phyloP scores from a whole-genome alignment of 2,797 vertebrate species.

The Pogonophryne albipinna region DNA sequence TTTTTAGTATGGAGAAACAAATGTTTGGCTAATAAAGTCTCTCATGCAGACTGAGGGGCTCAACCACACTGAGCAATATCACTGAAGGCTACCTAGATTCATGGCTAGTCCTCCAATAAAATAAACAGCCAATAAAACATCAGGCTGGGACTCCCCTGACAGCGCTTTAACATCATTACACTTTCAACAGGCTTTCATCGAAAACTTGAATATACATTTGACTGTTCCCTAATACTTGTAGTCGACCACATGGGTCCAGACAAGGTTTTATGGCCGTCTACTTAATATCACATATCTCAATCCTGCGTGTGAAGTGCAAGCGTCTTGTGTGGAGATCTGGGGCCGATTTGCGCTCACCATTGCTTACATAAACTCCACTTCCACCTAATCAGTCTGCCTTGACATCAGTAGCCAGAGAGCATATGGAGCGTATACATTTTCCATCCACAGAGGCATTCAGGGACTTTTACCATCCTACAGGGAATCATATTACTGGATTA shows the following conservation, averaged over 20 bases:
- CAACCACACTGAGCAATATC: conserved; percentile 77
- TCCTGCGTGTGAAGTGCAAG: conserved; percentile 56
- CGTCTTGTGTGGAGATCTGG: conserved; percentile 78
- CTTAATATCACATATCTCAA: conserved; percentile 81
- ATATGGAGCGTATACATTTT: conserved; percentile 72
- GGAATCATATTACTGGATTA: conserved; percentile 53
- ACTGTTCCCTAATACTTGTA: conserved; percentile 76
- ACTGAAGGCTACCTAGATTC: conserved; percentile 83
- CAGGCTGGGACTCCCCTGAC: conserved; percentile 74
- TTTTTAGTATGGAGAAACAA: conserved; percentile 76
- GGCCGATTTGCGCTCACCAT: conserved; percentile 77
- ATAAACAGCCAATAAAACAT: conserved; percentile 87
- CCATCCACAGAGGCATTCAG: conserved; percentile 65
- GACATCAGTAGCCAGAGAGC: conserved; percentile 76
- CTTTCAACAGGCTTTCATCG: conserved; percentile 83
- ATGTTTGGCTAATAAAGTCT: conserved; percentile 84
- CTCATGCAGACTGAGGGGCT: conserved; percentile 78
- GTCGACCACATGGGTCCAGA: conserved; percentile 70
- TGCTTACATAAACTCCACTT: conserved; percentile 81
- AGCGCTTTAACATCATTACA: conserved; percentile 83
- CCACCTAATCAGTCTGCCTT: conserved; percentile 86
- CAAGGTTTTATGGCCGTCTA: conserved; percentile 73
- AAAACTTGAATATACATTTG: conserved; percentile 82
- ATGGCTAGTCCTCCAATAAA: conserved; percentile 82
- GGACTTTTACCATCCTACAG: conserved; percentile 47